A percentile compares a stretch with the other conserved stretches of the same genome.
phyloP scores from a whole-genome alignment of 2,797 vertebrate genomes.

The Adrianichthys oophorus region DNA sequence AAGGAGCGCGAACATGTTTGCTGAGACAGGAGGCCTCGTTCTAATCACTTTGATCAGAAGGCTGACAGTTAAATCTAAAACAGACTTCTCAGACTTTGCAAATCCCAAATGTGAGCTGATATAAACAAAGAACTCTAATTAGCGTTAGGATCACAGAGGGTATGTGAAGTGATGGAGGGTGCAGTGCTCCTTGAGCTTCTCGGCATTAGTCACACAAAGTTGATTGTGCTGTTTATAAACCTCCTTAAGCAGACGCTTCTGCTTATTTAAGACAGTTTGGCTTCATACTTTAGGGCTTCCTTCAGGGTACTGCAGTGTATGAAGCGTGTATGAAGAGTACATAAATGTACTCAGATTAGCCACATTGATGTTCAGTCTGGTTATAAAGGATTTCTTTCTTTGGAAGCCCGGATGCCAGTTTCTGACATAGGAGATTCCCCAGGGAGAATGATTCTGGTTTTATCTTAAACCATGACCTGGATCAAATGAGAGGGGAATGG shows the following conservation, averaged over 20 bases:
- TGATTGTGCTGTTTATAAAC: conserved; percentile 39
- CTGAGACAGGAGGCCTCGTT: conserved; percentile 55
- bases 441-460: too few relatives aligned
- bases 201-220: conserved; percentile 27
- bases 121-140: conserved; percentile 71
- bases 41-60: conserved; percentile 68
- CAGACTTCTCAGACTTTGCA: conserved; percentile 43
- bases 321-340: background rate
- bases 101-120: conserved; percentile 61
- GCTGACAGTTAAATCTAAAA: conserved; percentile 60
- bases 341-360: conserved; percentile 29
- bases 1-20: conserved; percentile 34
- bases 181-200: conserved; percentile 31
- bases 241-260: conserved; percentile 19
- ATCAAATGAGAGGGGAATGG: too few relatives aligned
- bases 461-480: too few relatives aligned
- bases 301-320: conserved; percentile 21
- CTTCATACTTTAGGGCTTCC: conserved; percentile 45
- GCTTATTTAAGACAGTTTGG: conserved; percentile 30
- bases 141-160: conserved; percentile 50
- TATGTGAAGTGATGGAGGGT: conserved; percentile 35
- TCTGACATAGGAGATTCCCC: too few relatives aligned
- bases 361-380: conserved; percentile 27
- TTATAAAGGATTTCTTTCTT: conserved; percentile 26
- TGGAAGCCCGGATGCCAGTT: conserved; percentile 28